phyloP scores from a whole-genome alignment of 2,888 invertebrate genomes.

The Ennomos fuscantarius region DNA sequence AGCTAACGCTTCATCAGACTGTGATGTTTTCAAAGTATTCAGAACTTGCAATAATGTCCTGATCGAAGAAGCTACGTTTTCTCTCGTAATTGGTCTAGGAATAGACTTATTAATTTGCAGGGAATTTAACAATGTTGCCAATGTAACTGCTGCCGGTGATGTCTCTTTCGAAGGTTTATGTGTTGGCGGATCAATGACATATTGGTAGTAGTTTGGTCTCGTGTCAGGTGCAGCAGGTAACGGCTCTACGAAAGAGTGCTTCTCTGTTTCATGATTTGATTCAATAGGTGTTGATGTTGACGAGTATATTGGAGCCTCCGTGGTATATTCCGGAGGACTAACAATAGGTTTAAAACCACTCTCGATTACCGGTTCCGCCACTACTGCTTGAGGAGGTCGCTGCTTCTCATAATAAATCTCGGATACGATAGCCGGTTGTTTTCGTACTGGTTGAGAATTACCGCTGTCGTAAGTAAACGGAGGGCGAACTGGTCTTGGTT shows the following conservation, averaged over 20 bases:
- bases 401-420: slow-evolving; percentile 75
- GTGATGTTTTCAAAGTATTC: slow-evolving; percentile 86
- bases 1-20: slow-evolving; percentile 60
- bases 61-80: slow-evolving; percentile 92
- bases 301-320: slow-evolving; percentile 54
- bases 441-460: slow-evolving; percentile 55
- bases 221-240: slow-evolving; percentile 44
- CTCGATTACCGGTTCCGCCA: slow-evolving; percentile 63
- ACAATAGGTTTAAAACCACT: slow-evolving; percentile 74
- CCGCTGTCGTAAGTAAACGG: slow-evolving; percentile 60
- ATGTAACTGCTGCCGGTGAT: slow-evolving; percentile 54
- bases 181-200: slow-evolving; percentile 57
- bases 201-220: slow-evolving; percentile 64
- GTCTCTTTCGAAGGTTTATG: slow-evolving; percentile 49
- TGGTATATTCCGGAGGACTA: slow-evolving; percentile 46
- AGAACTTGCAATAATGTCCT: slow-evolving; percentile 91
- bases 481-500: slow-evolving; percentile 63
- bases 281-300: slow-evolving; percentile 40
- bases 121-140: slow-evolving; percentile 87
- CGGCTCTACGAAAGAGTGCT: slow-evolving; percentile 51
- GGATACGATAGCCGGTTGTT: slow-evolving; percentile 64
- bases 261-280: slow-evolving; percentile 48
- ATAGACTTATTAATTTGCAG: slow-evolving; percentile 90
- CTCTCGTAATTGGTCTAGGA: slow-evolving; percentile 90
- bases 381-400: slow-evolving; percentile 47